Evolutionary conservation across 2,797 vertebrate genomes (phyloP).

Genomic region (Carduelis carduelis): DNA sequence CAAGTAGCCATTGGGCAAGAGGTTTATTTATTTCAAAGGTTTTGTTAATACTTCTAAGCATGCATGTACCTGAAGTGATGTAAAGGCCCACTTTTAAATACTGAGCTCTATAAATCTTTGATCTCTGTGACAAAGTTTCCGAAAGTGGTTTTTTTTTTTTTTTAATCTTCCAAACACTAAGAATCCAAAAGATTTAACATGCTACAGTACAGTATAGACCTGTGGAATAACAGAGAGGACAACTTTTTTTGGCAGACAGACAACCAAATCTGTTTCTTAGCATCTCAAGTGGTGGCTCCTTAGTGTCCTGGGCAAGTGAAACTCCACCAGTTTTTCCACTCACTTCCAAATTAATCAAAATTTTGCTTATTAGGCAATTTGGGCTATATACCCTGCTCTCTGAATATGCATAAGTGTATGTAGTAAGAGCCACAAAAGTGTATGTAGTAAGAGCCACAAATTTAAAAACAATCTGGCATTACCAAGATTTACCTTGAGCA

Average conservation of each 20-base stretch:
- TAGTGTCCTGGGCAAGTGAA: not conserved
- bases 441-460: accelerated
- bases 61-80: not conserved
- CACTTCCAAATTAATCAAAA: not conserved
- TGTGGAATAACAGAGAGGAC: not conserved
- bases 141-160: not conserved
- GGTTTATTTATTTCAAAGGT: not conserved
- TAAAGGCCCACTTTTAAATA: not conserved
- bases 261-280: not conserved
- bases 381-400: not conserved
- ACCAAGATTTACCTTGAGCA: not conserved
- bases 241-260: not conserved
- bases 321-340: not conserved
- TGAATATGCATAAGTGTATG: not conserved
- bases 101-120: not conserved
- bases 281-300: not conserved
- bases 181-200: not conserved
- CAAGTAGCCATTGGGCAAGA: not conserved
- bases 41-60: not conserved
- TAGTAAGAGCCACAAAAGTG: too few relatives aligned
- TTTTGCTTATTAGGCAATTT: not conserved
- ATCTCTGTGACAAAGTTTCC: not conserved
- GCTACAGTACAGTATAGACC: not conserved
- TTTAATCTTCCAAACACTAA: not conserved
- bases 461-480: not conserved